Conservation (phyloP, 2,888 invertebrate species). For the Hypomecis punctinalis region DNA sequence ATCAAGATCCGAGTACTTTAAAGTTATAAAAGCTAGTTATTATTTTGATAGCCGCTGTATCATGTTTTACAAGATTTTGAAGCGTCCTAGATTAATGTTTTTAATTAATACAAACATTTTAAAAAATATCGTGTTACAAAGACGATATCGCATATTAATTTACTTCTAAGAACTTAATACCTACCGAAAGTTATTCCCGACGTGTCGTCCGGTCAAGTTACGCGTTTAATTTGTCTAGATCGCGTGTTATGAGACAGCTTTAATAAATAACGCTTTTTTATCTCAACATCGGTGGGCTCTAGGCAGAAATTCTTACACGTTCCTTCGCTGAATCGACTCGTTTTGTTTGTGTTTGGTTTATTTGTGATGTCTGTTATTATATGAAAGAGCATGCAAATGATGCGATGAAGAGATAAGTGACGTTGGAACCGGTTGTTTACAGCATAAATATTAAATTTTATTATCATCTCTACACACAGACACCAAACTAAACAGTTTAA, state of each 20-base stretch:
- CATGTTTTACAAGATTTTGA: constrained; percentile 27
- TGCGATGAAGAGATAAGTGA: constrained; percentile 42
- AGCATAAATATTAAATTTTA: neutral
- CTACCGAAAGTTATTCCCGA: constrained; percentile 61
- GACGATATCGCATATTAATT: constrained; percentile 52
- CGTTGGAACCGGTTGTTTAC: constrained; percentile 11
- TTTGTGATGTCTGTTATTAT: constrained; percentile 48
- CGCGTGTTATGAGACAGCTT: constrained; percentile 73
- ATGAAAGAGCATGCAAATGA: constrained; percentile 49
- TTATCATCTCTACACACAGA: neutral
- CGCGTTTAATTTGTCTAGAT: constrained; percentile 82
- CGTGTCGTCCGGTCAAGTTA: constrained; percentile 74
- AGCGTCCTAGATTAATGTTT: constrained; percentile 41
- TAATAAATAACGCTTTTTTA: constrained; percentile 81
- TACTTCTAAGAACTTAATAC: constrained; percentile 60
- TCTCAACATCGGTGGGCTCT: constrained; percentile 72
- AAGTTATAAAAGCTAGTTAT: neutral
- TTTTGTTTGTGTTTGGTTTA: constrained; percentile 60
- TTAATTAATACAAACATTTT: constrained; percentile 50
- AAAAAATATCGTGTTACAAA: constrained; percentile 50
- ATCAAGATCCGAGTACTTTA: neutral
- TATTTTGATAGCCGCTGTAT: constrained; percentile 11
- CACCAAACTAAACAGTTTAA: neutral
- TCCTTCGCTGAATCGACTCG: constrained; percentile 70
- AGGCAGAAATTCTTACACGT: constrained; percentile 82